phyloP scores from a whole-genome alignment of 2,888 invertebrate species.

The Phlogophora meticulosa region DNA sequence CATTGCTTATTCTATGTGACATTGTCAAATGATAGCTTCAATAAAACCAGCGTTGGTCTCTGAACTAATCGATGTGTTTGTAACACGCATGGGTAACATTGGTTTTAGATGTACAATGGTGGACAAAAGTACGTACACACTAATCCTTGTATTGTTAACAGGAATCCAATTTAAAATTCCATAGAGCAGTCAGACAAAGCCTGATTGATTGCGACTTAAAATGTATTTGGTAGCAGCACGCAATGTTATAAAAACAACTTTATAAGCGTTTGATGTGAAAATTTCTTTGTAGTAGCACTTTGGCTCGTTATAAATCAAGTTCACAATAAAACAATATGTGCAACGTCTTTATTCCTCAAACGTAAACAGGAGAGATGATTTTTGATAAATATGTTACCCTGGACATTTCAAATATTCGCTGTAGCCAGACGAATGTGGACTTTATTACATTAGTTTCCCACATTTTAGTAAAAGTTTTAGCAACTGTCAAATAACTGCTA shows the following conservation, averaged over 20 bases:
- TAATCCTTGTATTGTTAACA: constrained; percentile 89
- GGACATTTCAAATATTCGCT: not conserved
- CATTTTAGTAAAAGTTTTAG: not conserved
- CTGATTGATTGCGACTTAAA: constrained; percentile 88
- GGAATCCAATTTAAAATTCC: constrained; percentile 90
- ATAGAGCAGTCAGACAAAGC: constrained; percentile 85
- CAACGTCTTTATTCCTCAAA: constrained; percentile 24
- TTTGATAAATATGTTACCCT: constrained; percentile 8
- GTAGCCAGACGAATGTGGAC: not conserved
- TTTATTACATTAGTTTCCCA: not conserved
- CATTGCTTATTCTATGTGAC: constrained; percentile 63
- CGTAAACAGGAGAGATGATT: constrained; percentile 3
- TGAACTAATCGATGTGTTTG: constrained; percentile 46
- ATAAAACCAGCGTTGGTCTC: constrained; percentile 50
- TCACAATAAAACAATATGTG: constrained; percentile 29
- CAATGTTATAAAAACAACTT: constrained; percentile 68
- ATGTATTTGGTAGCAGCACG: constrained; percentile 75
- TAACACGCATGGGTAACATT: constrained; percentile 42
- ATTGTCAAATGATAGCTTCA: constrained; percentile 26
- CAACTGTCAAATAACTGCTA: not conserved
- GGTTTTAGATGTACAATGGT: constrained; percentile 70
- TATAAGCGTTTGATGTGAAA: constrained; percentile 61
- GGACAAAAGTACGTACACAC: constrained; percentile 81
- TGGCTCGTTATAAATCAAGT: constrained; percentile 35
- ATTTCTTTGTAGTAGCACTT: constrained; percentile 61